phyloP scores from a whole-genome alignment of 2,797 vertebrate genomes.

The Pampus argenteus region DNA sequence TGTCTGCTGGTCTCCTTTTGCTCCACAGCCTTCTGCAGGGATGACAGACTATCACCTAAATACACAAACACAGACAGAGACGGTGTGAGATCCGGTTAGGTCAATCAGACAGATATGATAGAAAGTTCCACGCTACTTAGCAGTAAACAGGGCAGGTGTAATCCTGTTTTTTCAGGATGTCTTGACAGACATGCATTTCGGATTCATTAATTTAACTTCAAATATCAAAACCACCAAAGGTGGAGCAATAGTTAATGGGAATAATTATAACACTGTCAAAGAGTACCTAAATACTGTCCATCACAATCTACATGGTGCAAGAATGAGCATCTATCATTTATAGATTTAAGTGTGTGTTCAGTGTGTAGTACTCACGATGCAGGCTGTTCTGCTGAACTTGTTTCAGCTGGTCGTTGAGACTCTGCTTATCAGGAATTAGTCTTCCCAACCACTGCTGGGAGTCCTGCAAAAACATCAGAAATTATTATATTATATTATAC shows the following conservation, averaged over 20 bases:
- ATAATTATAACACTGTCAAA: too few relatives aligned
- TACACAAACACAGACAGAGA: conserved; percentile 25
- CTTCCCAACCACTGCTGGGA: conserved; percentile 97
- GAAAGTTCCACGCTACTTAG: too few relatives aligned
- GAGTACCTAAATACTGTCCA: too few relatives aligned
- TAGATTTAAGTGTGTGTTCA: neutral
- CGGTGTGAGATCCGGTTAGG: neutral
- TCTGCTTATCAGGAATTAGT: conserved; percentile 96
- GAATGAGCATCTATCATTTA: neutral
- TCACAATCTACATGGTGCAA: neutral
- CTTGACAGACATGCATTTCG: neutral
- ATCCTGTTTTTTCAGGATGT: neutral
- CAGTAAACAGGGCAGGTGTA: neutral
- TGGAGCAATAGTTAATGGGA: neutral
- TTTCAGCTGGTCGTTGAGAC: conserved; percentile 94
- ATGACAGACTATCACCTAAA: conserved; percentile 94
- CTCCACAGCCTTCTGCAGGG: conserved; percentile 93
- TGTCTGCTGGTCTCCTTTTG: conserved; percentile 92
- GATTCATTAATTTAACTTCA: neutral
- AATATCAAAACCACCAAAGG: neutral
- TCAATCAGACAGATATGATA: neutral
- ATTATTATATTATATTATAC: neutral
- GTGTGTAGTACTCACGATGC: conserved; percentile 89
- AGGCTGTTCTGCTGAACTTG: conserved; percentile 97
- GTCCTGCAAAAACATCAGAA: conserved; percentile 81